Percentiles rank a stretch among this genome's conserved stretches.
phyloP scores from a whole-genome alignment of 2,888 invertebrate genomes.

The Macrosoma leucophasiata region DNA sequence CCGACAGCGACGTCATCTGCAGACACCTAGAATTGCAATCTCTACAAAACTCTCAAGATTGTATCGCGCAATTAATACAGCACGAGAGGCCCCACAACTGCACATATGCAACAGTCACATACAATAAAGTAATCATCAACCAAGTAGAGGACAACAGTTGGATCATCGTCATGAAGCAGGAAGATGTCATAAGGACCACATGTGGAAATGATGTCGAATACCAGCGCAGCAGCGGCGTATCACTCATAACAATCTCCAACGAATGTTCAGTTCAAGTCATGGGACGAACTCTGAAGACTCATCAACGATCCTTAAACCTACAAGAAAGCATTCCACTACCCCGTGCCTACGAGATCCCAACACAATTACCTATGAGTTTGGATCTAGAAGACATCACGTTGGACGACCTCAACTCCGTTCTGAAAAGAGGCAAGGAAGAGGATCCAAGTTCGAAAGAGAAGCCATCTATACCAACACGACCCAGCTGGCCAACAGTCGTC shows the following conservation, averaged over 20 bases:
- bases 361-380: slow-evolving; percentile 11
- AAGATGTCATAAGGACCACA: slow-evolving; percentile 27
- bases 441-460: too few relatives aligned
- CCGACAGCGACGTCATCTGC: slow-evolving; percentile 23
- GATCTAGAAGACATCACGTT: slow-evolving; percentile 18
- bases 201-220: slow-evolving; percentile 26
- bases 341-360: slow-evolving; percentile 17
- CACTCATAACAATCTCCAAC: slow-evolving; percentile 22
- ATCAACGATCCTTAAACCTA: slow-evolving; percentile 20
- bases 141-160: slow-evolving; percentile 30
- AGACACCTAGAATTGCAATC: slow-evolving; percentile 27
- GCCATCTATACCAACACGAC: too few relatives aligned
- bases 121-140: slow-evolving; percentile 22
- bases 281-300: slow-evolving; percentile 18
- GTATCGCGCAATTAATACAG: slow-evolving; percentile 10
- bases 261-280: slow-evolving; percentile 21
- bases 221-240: slow-evolving; percentile 22
- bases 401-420: slow-evolving; percentile 13
- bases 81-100: slow-evolving; percentile 10
- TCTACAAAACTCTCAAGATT: slow-evolving; percentile 15
- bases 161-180: slow-evolving; percentile 25
- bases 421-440: slow-evolving; percentile 13
- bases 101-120: slow-evolving; percentile 4
- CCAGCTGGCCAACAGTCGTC: too few relatives aligned
- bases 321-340: slow-evolving; percentile 25